phyloP scores from a whole-genome alignment of 2,113 vertebrate genomes.

The Corythornis madagascariensis region DNA sequence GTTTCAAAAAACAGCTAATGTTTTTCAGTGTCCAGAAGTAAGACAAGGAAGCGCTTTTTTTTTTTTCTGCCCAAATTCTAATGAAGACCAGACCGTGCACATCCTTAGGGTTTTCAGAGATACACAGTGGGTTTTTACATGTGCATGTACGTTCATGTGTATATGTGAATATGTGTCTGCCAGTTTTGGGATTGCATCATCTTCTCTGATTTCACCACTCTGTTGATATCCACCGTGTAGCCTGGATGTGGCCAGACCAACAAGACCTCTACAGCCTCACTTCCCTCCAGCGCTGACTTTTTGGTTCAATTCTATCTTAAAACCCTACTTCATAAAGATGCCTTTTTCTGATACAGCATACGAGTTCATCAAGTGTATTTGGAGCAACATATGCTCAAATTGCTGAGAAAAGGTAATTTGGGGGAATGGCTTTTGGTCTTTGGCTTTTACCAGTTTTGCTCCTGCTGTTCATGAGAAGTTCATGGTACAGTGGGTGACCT shows the following conservation, averaged over 20 bases:
- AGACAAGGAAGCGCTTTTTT: neutral
- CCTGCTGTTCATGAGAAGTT: neutral
- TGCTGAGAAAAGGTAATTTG: neutral
- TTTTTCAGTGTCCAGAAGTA: slow-evolving; percentile 17
- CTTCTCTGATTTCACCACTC: neutral
- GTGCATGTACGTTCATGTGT: neutral
- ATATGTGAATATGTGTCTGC: too few species aligned
- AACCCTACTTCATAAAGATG: neutral
- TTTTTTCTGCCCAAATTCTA: neutral
- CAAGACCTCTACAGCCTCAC: neutral
- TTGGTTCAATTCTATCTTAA: neutral
- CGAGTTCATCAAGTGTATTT: accelerated
- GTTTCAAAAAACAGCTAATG: neutral
- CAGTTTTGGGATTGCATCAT: neutral
- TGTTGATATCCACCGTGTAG: neutral
- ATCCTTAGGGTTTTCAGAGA: neutral
- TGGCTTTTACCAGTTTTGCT: neutral
- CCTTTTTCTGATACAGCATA: neutral
- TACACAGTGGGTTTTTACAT: neutral
- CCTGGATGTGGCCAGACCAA: neutral
- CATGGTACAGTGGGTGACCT: neutral
- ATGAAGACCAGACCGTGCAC: neutral
- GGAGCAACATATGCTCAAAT: neutral
- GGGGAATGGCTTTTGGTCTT: neutral
- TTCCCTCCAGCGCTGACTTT: neutral